These are phyloP conservation scores for Holacanthella duospinosa DNA, from an alignment of 2,888 invertebrate species.

Conservation along the genomic window DNA sequence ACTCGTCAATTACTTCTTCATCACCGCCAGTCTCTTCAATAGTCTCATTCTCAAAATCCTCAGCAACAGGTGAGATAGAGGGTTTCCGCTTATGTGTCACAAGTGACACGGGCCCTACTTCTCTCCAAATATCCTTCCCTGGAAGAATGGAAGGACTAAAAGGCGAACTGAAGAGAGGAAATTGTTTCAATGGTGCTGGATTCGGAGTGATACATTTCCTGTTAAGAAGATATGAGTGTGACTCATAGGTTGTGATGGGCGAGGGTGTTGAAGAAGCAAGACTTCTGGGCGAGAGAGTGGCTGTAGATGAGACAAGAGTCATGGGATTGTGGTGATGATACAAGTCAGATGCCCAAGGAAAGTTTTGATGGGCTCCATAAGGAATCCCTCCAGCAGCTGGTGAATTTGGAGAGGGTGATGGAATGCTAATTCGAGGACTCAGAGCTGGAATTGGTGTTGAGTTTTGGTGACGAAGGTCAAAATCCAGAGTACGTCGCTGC, in stretches of 20 bases:
- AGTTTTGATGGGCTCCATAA: background rate
- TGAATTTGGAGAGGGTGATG: conserved; percentile 20
- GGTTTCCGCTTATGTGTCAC: background rate
- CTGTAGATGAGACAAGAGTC: conserved; percentile 17
- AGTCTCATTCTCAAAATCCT: background rate
- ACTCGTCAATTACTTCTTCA: background rate
- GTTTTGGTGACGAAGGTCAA: conserved; percentile 11
- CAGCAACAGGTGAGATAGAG: background rate
- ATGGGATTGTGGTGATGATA: background rate
- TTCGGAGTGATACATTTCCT: conserved; percentile 20
- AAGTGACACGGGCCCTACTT: conserved; percentile 14
- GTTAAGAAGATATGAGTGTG: background rate
- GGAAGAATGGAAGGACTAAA: conserved; percentile 3
- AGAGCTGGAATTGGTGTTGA: conserved; percentile 14
- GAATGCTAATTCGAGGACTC: conserved; percentile 26
- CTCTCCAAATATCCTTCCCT: conserved; percentile 10
- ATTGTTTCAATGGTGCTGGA: conserved; percentile 3
- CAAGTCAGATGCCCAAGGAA: background rate
- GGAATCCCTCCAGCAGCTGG: background rate
- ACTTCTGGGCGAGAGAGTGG: conserved; percentile 33
- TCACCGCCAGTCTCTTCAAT: background rate
- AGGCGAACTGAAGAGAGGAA: background rate
- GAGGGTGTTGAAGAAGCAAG: conserved; percentile 36
- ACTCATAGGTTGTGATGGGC: conserved; percentile 32
- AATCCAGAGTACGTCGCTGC: conserved; percentile 11